These are phyloP conservation scores for Heliconius hewitsoni DNA, from an alignment of 1,140 invertebrate species.

Conservation along the genomic window DNA sequence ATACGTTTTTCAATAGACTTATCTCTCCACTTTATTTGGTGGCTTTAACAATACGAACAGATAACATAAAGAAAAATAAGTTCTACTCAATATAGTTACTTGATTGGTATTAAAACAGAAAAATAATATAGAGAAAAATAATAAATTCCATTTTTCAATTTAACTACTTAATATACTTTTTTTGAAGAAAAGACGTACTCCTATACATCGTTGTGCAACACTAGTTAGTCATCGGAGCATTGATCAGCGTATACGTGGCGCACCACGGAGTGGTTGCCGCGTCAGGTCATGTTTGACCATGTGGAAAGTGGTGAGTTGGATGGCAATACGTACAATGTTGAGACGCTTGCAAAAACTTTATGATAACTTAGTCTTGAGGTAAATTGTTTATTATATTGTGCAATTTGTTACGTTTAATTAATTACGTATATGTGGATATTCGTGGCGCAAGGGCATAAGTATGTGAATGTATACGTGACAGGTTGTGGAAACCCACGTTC, in stretches of 20 bases:
- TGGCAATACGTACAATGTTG: not conserved
- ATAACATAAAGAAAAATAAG: not conserved
- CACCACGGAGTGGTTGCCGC: not conserved
- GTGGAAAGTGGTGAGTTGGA: not conserved
- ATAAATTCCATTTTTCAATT: too few species aligned
- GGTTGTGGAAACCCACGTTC: too few species aligned
- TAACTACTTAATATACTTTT: not conserved
- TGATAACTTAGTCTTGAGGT: not conserved
- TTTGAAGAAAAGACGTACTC: not conserved
- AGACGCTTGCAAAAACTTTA: not conserved
- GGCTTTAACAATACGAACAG: not conserved
- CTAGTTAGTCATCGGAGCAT: not conserved
- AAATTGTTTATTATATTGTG: not conserved
- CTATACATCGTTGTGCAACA: not conserved
- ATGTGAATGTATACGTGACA: too few species aligned
- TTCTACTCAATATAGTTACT: not conserved
- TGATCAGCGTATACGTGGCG: not conserved
- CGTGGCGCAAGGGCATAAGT: too few species aligned
- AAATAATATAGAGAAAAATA: too few species aligned
- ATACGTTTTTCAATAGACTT: not conserved
- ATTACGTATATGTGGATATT: not conserved
- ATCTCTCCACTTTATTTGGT: not conserved
- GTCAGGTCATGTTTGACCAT: not conserved
- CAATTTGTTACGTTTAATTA: not conserved
- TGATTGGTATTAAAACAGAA: too few species aligned